A percentile compares a stretch with the other conserved stretches of the same genome.
Conservation (phyloP, 2,113 vertebrate genomes). For the Dicrurus megarhynchus region DNA sequence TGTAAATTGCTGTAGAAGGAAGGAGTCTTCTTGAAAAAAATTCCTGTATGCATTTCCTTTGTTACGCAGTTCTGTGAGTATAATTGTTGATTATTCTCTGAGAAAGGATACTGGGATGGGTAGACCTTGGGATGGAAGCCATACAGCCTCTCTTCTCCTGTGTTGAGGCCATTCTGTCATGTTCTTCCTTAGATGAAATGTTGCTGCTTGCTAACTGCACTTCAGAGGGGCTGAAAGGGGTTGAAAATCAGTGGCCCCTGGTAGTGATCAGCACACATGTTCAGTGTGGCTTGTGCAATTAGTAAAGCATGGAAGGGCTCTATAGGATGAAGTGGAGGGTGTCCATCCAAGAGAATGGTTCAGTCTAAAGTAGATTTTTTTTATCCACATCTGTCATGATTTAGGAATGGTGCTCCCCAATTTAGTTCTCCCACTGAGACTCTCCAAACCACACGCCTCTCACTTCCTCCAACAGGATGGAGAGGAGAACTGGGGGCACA, state of each 20-base stretch:
- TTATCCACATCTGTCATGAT: not conserved
- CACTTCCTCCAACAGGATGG: not conserved
- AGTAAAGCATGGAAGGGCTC: not conserved
- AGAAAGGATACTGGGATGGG: not conserved
- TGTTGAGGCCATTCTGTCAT: not conserved
- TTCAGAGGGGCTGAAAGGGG: not conserved
- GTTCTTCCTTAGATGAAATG: not conserved
- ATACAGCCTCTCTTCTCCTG: not conserved
- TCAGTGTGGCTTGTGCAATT: not conserved
- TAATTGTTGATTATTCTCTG: not conserved
- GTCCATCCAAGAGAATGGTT: not conserved
- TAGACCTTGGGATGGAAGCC: not conserved
- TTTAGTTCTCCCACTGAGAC: not conserved
- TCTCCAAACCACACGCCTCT: not conserved
- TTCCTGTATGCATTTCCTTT: not conserved
- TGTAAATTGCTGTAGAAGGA: not conserved
- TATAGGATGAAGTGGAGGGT: not conserved
- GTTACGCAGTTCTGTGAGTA: not conserved
- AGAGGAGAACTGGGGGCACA: not conserved
- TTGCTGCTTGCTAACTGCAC: not conserved
- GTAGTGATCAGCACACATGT: not conserved
- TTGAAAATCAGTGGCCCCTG: not conserved
- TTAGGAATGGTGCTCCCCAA: not conserved
- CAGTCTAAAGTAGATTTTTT: not conserved
- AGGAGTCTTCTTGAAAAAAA: not conserved